Conservation (phyloP, 2,888 invertebrate genomes). For the Drosophila peninsularis region DNA sequence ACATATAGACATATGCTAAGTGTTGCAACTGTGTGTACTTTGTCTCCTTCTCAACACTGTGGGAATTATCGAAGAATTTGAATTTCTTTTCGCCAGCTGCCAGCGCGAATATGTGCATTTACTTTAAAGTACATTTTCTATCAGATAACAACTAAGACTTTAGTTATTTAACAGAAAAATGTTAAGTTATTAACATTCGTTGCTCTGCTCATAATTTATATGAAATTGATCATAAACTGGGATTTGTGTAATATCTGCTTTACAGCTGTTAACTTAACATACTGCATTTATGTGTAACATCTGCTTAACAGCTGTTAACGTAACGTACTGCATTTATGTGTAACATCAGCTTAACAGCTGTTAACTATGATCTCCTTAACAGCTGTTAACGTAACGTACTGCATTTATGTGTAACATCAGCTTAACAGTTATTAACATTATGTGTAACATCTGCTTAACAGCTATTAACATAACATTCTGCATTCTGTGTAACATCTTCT, state of each 20-base stretch:
- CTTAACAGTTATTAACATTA: too few relatives aligned
- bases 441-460: too few relatives aligned
- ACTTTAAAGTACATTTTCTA: not conserved
- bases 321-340: too few relatives aligned
- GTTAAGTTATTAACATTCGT: not conserved
- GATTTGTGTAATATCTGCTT: not conserved
- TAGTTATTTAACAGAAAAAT: not conserved
- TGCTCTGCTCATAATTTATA: not conserved
- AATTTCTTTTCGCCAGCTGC: not conserved
- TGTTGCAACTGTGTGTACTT: constrained; percentile 33
- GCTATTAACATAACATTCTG: too few relatives aligned
- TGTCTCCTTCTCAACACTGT: constrained; percentile 9
- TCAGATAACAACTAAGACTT: not conserved
- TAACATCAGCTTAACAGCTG: too few relatives aligned
- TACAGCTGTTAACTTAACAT: too few relatives aligned
- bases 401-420: not conserved
- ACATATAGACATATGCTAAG: constrained; percentile 33
- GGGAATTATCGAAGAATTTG: not conserved
- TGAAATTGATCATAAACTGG: not conserved
- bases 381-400: too few relatives aligned
- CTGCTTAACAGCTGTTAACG: too few relatives aligned
- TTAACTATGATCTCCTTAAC: too few relatives aligned
- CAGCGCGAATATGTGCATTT: not conserved
- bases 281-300: not conserved
- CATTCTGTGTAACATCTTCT: too few relatives aligned